Evolutionary conservation across 2,113 vertebrate genomes (phyloP), one percentile per base, ranked within the genome.

Genomic region (Geococcyx californianus): DNA sequence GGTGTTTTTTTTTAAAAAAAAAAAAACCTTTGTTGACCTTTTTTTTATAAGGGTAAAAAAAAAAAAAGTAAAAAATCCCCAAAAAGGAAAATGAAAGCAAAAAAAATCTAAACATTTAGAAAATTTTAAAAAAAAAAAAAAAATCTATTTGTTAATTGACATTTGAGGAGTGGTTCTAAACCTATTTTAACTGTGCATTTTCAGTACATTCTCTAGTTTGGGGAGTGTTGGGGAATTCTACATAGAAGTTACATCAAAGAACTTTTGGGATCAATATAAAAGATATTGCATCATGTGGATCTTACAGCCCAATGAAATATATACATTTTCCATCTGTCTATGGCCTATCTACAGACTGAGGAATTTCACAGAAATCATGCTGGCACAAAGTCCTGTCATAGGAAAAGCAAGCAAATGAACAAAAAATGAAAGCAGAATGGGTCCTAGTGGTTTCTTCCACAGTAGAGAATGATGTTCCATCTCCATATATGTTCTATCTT

Each of bases 271-370:
- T 87, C 21, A 36, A 4, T 67, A 6, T 15, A 33, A 49, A 28
- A 45, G 13, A 59, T 40, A 49, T 2, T 0, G 1, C 3, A 28
- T 34, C 24, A 36, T 6, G 4, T 59, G 13, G 10, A 3, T 59
- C 26, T 75, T 56, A 52, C 1, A 84, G 33, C 15, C 24, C n/a
- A 60, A 14, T 34, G 47, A 87, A 68, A 52, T 66, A n/a, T 19
- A 2, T 38, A 7, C 3, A 0, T 24, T 81, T 79, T 64, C 4
- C 84, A 33, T 76, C 49, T 51, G 12, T 23, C n/a, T 44, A 0
- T 54, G 28, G n/a, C 21, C 21, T 66, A 0, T 60, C 3, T 84
- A 11, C 16, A 70, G 36, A 18, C 36, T 5, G 3, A 24, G 34
- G 76, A 62, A 18, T 73, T 80, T 60, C 31, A 69, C 31, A 31